These are phyloP conservation scores for Arizona elegans DNA, from an alignment of 2,113 vertebrate species.

Conservation along the genomic window DNA sequence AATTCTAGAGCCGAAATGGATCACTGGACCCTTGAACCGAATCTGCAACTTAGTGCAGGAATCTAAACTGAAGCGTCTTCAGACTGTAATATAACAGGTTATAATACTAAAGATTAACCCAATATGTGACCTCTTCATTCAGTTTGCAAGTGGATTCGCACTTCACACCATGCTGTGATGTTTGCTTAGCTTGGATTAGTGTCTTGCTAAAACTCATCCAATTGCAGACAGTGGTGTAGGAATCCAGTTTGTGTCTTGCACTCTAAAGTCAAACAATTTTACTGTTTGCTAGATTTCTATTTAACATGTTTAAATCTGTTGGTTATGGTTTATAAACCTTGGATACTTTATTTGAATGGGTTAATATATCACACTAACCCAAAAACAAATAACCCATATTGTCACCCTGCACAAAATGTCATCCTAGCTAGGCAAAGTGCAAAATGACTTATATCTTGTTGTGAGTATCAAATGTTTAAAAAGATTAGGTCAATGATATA, in stretches of 20 bases:
- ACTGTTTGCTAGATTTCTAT: neutral
- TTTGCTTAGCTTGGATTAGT: neutral
- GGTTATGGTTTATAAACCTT: neutral
- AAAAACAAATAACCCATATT: neutral
- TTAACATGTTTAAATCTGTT: neutral
- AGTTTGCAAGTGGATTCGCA: neutral
- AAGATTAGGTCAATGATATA: neutral
- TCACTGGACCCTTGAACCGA: neutral
- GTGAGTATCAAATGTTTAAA: neutral
- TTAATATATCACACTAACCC: neutral
- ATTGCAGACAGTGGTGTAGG: neutral
- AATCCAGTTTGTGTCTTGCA: neutral
- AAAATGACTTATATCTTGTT: neutral
- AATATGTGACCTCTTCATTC: neutral
- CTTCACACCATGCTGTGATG: neutral
- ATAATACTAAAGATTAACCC: neutral
- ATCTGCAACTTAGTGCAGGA: neutral
- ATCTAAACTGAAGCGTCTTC: neutral
- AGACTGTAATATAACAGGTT: neutral
- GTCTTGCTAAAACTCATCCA: neutral
- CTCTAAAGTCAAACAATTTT: neutral
- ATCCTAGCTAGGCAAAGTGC: neutral
- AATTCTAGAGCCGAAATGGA: neutral
- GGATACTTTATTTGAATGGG: neutral
- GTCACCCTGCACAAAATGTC: neutral